Evolutionary conservation across 2,888 invertebrate genomes (phyloP).

Genomic region (Diloba caeruleocephala): DNA sequence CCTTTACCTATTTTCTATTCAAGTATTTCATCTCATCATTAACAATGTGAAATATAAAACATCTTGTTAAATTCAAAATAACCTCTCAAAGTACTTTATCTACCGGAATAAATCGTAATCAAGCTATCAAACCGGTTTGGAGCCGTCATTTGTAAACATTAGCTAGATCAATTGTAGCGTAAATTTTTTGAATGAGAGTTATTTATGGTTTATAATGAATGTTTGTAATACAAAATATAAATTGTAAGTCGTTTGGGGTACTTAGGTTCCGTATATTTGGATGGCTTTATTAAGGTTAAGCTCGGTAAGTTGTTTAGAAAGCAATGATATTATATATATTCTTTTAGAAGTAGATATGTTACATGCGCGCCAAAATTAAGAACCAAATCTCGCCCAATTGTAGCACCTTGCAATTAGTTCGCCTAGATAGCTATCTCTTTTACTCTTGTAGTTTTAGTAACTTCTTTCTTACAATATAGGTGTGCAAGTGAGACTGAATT

Average conservation of each 20-base stretch:
- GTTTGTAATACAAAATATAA: constrained; percentile 13
- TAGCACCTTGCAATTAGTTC: too few relatives aligned
- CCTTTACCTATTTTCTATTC: too few relatives aligned
- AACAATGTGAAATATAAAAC: constrained; percentile 8
- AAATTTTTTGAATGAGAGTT: constrained; percentile 53
- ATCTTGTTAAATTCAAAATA: constrained; percentile 26
- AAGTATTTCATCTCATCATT: too few relatives aligned
- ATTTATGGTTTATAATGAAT: constrained; percentile 72
- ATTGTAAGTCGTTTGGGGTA: not conserved
- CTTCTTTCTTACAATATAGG: too few relatives aligned
- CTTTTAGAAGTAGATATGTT: too few relatives aligned
- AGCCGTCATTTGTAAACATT: constrained; percentile 46
- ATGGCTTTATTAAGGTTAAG: not conserved
- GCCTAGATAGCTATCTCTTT: too few relatives aligned
- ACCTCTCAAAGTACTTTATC: constrained; percentile 52
- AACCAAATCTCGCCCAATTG: too few relatives aligned
- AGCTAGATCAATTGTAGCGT: constrained; percentile 45
- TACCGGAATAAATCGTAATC: constrained; percentile 74
- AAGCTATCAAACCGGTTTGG: constrained; percentile 40
- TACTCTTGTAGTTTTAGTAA: too few relatives aligned
- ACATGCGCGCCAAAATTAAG: too few relatives aligned
- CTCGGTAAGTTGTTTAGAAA: too few relatives aligned
- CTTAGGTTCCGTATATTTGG: constrained; percentile 32
- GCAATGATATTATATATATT: too few relatives aligned
- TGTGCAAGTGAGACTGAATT: too few relatives aligned